Evolutionary conservation across 2,888 invertebrate species (phyloP), one percentile per base, ranked within the genome.

Genomic region (Drosophila pegasa): DNA sequence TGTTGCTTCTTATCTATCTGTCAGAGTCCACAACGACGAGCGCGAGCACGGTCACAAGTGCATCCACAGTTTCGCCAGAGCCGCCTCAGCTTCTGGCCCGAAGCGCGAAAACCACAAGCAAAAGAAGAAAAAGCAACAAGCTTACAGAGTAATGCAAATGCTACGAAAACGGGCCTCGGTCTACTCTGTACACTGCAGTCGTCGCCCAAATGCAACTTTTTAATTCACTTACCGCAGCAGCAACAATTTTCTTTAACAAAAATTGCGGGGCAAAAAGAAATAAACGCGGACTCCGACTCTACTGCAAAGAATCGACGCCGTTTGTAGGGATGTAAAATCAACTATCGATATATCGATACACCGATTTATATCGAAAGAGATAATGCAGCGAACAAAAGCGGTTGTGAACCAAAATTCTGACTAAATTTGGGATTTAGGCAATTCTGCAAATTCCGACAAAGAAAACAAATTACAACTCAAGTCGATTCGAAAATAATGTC

Each of bases 281-380:
- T 47, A 57, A 56, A 57, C 73, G 62, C 71, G 55, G 61, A 50
- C n/a, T 71, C 38, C 31, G 20, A 33, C 38, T 45, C 22, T 8
- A 29, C 2, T 29, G 20, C 37, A 57, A 35, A 70, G 38, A 31
- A 71, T 22, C 47, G 77, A 75, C 73, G 75, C 77, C 73, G 77
- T 40, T 35, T 37, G 43, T 52, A 63, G 73, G 50, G 75, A 66
- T 76, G 72, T 54, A 38, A 33, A 62, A 37, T 38, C 0, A 7
- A 33, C 14, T 18, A 56, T 56, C 71, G 66, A 71, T 71, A 37
- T 16, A 48, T 58, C 43, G 61, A 54, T 52, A 18, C 1, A 7
- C 0, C 47, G 47, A 43, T 50, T 20, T 12, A 0, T 37, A 31
- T 56, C 37, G 27, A 3, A 37, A 14, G 14, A 3, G 2, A 29